Evolutionary conservation across 2,888 invertebrate genomes (phyloP).

Genomic region (Tipula unca): DNA sequence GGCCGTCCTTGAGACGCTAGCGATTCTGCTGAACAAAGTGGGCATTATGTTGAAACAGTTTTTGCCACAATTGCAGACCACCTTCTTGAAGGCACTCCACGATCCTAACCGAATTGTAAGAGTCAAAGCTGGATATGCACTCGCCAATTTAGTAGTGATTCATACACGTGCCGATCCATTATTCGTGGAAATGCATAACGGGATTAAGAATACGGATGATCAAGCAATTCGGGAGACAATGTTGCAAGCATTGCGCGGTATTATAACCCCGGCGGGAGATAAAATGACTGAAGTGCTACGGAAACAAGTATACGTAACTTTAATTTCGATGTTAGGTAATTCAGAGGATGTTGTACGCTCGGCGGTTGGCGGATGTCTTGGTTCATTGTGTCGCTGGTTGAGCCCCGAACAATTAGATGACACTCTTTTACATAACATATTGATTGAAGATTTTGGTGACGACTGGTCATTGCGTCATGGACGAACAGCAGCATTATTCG

Average conservation of each 20-base stretch:
- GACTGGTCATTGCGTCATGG: conserved; percentile 76
- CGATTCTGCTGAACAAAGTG: conserved; percentile 86
- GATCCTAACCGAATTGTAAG: conserved; percentile 83
- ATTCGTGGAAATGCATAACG: conserved; percentile 86
- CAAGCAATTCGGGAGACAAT: conserved; percentile 81
- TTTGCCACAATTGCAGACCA: conserved; percentile 95
- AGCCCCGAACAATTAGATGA: conserved; percentile 63
- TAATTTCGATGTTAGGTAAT: conserved; percentile 59
- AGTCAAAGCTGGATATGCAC: conserved; percentile 79
- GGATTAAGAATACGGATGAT: conserved; percentile 77
- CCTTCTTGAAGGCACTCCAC: conserved; percentile 89
- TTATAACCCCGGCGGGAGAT: conserved; percentile 75
- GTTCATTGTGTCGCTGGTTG: conserved; percentile 72
- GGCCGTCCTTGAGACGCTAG: conserved; percentile 89
- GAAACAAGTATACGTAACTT: conserved; percentile 60
- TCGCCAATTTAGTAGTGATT: conserved; percentile 81
- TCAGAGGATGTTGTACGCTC: conserved; percentile 73
- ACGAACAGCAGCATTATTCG: conserved; percentile 72
- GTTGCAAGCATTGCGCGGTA: conserved; percentile 80
- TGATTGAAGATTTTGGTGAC: conserved; percentile 52
- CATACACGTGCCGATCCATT: conserved; percentile 91
- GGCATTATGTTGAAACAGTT: conserved; percentile 94
- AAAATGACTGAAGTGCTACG: conserved; percentile 79
- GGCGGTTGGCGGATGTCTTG: conserved; percentile 83
- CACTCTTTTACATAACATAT: conserved; percentile 64